These are phyloP conservation scores for Pristiophorus japonicus DNA, from an alignment of 2,113 vertebrate genomes.

Conservation along the genomic window DNA sequence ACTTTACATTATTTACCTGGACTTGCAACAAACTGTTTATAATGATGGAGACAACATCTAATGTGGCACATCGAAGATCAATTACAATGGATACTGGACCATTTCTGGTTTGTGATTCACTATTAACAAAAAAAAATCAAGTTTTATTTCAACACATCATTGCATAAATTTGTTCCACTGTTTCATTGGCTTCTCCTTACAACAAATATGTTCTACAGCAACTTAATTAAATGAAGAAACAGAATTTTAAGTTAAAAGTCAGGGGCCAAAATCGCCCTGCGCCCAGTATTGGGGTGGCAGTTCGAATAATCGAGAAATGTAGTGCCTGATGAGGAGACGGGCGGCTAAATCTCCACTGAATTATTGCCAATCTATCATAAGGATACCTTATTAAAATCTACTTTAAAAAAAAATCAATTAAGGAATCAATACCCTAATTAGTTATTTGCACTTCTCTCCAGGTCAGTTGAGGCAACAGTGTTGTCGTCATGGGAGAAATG, in stretches of 20 bases:
- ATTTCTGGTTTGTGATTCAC: conserved; percentile 40
- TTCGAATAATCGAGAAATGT: too few relatives aligned
- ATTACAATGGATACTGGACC: conserved; percentile 54
- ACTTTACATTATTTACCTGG: conserved; percentile 48
- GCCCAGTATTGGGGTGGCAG: too few relatives aligned
- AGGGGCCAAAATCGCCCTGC: too few relatives aligned
- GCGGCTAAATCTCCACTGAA: too few relatives aligned
- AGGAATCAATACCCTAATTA: background rate
- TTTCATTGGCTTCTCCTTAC: background rate
- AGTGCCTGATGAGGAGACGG: too few relatives aligned
- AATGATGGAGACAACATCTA: conserved; percentile 44
- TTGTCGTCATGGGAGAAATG: background rate
- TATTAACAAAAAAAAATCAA: conserved; percentile 7
- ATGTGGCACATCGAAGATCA: conserved; percentile 50
- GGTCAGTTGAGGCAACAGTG: background rate
- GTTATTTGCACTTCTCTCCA: background rate
- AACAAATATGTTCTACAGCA: background rate
- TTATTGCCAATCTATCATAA: background rate
- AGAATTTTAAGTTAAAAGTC: background rate
- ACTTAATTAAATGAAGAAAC: background rate
- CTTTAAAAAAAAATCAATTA: background rate
- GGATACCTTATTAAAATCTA: background rate
- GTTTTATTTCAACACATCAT: background rate
- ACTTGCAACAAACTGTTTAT: conserved; percentile 52
- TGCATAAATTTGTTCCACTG: background rate